A percentile compares a stretch with the other conserved stretches of the same genome.
Evolutionary conservation across 2,113 vertebrate genomes (phyloP).

Genomic region (Neodon shergylaensis): DNA sequence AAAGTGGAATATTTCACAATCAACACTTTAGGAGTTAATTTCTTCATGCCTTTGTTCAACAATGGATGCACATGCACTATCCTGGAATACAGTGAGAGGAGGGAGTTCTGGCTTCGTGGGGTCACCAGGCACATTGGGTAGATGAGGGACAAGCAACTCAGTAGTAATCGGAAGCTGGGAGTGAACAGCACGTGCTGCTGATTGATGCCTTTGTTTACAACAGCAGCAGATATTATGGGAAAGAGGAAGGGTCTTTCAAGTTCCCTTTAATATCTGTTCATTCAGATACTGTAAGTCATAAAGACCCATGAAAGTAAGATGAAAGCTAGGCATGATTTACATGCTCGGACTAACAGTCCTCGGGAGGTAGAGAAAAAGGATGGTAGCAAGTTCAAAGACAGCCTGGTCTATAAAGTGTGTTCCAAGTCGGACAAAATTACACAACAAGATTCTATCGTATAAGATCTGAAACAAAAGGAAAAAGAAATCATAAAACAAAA

Average conservation of each 20-base stretch:
- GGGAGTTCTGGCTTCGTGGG: neutral
- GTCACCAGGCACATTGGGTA: neutral
- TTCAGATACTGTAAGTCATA: neutral
- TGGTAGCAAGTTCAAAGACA: neutral
- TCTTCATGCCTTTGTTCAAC: neutral
- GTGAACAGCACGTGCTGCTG: no score
- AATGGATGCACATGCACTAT: neutral
- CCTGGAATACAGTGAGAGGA: neutral
- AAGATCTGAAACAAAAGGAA: neutral
- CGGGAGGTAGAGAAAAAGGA: neutral
- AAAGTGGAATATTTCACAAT: neutral
- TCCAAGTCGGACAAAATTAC: neutral
- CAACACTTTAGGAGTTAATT: neutral
- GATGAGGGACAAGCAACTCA: neutral
- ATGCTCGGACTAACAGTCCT: neutral
- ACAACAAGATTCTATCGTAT: no score
- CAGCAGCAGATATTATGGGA: neutral
- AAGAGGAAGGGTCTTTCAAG: neutral
- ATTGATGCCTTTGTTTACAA: neutral
- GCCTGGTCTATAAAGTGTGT: neutral
- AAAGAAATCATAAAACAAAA: neutral
- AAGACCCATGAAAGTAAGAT: neutral
- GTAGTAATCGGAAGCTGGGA: neutral
- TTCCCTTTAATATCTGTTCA: neutral
- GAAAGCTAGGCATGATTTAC: neutral